A percentile compares a stretch with the other conserved stretches of the same genome.
These are phyloP conservation scores for Tanypteryx hageni DNA, from an alignment of 2,888 invertebrate genomes.

Conservation along the genomic window DNA sequence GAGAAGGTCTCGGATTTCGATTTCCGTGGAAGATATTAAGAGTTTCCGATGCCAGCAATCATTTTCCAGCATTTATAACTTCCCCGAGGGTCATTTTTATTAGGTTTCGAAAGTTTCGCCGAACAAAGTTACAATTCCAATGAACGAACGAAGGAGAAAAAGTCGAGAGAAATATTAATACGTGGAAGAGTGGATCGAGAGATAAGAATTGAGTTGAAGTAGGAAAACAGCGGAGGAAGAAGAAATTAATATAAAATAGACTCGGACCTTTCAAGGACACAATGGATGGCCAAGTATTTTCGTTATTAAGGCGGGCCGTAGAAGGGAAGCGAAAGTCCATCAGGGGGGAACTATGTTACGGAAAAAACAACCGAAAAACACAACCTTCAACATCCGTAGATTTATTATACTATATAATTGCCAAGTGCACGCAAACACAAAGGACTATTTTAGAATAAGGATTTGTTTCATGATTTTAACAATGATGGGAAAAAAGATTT, in stretches of 20 bases:
- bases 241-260: background rate
- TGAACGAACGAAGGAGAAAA: background rate
- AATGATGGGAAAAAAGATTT: no score
- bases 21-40: slow-evolving; percentile 11
- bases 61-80: background rate
- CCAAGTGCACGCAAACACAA: no score
- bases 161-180: background rate
- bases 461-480: no score
- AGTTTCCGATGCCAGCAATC: slow-evolving; percentile 15
- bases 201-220: background rate
- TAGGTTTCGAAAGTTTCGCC: background rate
- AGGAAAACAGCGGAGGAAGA: background rate
- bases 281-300: no score
- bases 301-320: no score
- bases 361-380: no score
- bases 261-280: background rate
- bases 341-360: no score
- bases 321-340: no score
- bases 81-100: slow-evolving; percentile 17
- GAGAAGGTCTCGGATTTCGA: slow-evolving; percentile 4
- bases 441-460: no score
- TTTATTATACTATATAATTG: no score
- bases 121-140: background rate
- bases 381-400: no score
- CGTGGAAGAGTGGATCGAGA: background rate